phyloP scores from a whole-genome alignment of 2,888 invertebrate species.

The Brenthis daphne region DNA sequence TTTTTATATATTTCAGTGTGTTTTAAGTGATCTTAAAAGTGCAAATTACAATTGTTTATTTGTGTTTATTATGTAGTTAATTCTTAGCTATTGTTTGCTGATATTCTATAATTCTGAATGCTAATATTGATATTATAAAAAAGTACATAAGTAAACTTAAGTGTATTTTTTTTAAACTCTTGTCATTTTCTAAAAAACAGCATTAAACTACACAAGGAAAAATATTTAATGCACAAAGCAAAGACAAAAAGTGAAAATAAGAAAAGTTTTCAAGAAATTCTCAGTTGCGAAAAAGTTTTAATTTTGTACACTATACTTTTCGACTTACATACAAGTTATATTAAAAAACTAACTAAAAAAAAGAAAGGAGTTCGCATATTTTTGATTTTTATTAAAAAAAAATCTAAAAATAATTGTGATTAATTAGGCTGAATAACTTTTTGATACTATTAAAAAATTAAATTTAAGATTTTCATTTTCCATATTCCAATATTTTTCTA shows the following conservation, averaged over 20 bases:
- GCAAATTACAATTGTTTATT: too few species aligned
- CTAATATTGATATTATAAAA: too few species aligned
- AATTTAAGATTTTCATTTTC: too few species aligned
- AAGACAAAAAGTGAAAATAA: neutral
- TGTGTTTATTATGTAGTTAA: too few species aligned
- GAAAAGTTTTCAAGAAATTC: neutral
- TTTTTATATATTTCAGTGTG: neutral
- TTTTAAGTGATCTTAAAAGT: too few species aligned
- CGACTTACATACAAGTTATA: neutral
- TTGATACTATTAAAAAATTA: neutral
- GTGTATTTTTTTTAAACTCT: too few species aligned
- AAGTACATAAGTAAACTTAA: too few species aligned
- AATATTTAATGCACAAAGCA: neutral
- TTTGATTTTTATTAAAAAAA: too few species aligned
- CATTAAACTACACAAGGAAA: neutral
- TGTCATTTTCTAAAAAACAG: neutral
- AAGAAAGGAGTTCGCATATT: too few species aligned
- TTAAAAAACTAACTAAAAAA: too few species aligned
- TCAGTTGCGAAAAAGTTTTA: neutral
- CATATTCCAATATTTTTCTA: slow-evolving; percentile 43
- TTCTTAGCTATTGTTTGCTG: too few species aligned
- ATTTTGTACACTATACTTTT: neutral
- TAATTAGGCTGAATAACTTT: neutral
- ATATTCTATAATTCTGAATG: too few species aligned
- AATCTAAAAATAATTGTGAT: neutral